Percentiles rank a stretch among this genome's conserved stretches.
phyloP scores from a whole-genome alignment of 2,888 invertebrate genomes.

The Xestoiulus laeticollis region DNA sequence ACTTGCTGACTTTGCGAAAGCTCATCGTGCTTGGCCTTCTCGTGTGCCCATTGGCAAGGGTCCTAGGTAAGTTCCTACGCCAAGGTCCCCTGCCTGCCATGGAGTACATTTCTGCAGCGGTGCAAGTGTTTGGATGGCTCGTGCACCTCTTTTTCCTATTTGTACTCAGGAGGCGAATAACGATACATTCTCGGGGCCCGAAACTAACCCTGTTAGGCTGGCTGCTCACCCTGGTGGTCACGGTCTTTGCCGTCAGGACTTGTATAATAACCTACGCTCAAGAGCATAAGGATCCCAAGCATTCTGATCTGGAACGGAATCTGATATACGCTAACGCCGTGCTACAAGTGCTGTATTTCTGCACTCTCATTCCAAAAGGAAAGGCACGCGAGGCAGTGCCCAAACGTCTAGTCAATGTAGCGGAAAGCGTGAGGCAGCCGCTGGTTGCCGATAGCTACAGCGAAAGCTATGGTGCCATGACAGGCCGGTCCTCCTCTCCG shows the following conservation, averaged over 20 bases:
- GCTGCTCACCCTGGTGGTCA: constrained; percentile 74
- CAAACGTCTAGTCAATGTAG: constrained; percentile 69
- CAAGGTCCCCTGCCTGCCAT: constrained; percentile 63
- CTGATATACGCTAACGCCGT: constrained; percentile 58
- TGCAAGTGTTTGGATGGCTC: constrained; percentile 81
- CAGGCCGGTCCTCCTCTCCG: constrained; percentile 57
- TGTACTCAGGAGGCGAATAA: constrained; percentile 58
- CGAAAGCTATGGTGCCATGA: constrained; percentile 35
- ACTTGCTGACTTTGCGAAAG: constrained; percentile 74
- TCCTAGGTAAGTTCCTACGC: constrained; percentile 64
- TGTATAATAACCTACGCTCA: constrained; percentile 64
- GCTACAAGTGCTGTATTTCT: constrained; percentile 74
- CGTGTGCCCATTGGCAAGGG: constrained; percentile 74
- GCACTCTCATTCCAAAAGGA: constrained; percentile 76
- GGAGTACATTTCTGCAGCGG: constrained; percentile 76
- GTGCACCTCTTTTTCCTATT: constrained; percentile 70
- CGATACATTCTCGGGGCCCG: constrained; percentile 78
- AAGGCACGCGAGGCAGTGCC: constrained; percentile 67
- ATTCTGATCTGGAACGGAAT: constrained; percentile 48
- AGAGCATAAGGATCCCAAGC: background rate
- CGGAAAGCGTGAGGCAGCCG: constrained; percentile 58
- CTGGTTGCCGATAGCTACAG: constrained; percentile 50
- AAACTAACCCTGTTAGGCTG: constrained; percentile 74
- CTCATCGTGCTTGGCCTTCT: constrained; percentile 72
- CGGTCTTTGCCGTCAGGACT: constrained; percentile 75